Base-by-base conservation (phyloP, 2,113 vertebrate genomes). In the Xiphophorus hellerii region DNA sequence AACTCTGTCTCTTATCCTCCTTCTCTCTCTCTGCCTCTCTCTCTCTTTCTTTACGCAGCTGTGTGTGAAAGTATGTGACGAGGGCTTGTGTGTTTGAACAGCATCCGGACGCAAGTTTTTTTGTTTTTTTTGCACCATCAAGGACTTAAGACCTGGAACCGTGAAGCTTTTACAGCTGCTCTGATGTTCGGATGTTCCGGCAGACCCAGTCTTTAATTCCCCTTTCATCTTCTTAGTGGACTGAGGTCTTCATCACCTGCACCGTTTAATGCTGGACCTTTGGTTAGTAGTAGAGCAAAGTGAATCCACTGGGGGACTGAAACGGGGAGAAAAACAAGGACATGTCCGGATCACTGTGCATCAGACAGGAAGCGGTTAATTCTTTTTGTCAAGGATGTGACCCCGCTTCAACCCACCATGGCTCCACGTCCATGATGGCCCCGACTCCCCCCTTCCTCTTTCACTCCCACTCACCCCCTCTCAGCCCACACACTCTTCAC, bases 81-180 rank as follows among this genome's bases (percentile, higher is more conserved):
- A 54, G 66, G 54, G 62, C 67, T 76, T 0, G 58, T 83, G 85
- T 39, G 80, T 76, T 82, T 83, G 86, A 80, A 86, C 80, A 81
- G 90, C 90, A 89, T 90, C 90, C 88, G 89, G 84, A 82, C 74
- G 69, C 86, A 91, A 87, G 86, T 33, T 90, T 89, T 84, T 78
- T 63, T 63, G 90, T 37, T 37, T 37, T 89, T 84, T 69, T 78
- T 63, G 76, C 78, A 76, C 39, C 85, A 72, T 82, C n/a, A 42
- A 73, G 83, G 76, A 92, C 73, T 76, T 77, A 63, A 77, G 29
- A 71, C 87, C 76, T 68, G 77, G 84, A 90, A 89, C 71, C 39
- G 11, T 75, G 30, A 79, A 78, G 74, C 70, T 89, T 78, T 87
- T 73, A 72, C 72, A 62, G n/a, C 75, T 48, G 30, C 66, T 81